Evolutionary conservation across 2,113 vertebrate species (phyloP), one percentile per base, ranked within the genome.

Genomic region (Myotis davidii): DNA sequence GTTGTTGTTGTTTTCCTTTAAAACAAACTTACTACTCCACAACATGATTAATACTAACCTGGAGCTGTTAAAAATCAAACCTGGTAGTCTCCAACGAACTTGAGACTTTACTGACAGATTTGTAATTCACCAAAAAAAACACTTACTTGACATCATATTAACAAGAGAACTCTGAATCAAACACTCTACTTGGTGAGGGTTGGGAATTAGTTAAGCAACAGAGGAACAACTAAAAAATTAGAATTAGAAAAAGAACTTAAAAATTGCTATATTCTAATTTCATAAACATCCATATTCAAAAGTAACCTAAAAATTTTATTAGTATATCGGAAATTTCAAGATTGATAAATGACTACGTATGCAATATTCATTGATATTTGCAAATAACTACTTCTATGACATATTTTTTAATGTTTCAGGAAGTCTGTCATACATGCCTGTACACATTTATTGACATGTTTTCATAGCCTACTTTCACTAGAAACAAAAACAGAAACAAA

Each of bases 401-500:
- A 29, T 52, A 76, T 83, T 95, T 89, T 25, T 0, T 59, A 94
- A 94, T 90, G 42, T 39, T 59, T 86, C 27, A 70, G 48, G 20
- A 94, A 94, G 12, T 52, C 32, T 37, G 7, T 64, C 12, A 72
- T 52, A 29, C 3, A 50, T 48, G 39, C 2, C 56, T 48, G 39
- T 79, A 27, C 0, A 85, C 18, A 76, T 86, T 70, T 85, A 93
- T 16, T 70, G 52, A 82, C 0, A 85, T 32, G 52, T 81, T 70
- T 94, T 95, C 42, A 65, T 67, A 83, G 39, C 20, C 48, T 86
- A 6, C 32, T 73, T 32, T 95, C 81, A 94, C 3, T 34, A 76
- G 65, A 83, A 56, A 95, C 32, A 86, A 86, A 88, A 77, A 86
- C 20, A 82, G 76, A 91, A 42, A 42, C 42, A 42, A 82, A 94